Conservation (phyloP, 2,888 invertebrate species). For the Ceraclea dissimilis region DNA sequence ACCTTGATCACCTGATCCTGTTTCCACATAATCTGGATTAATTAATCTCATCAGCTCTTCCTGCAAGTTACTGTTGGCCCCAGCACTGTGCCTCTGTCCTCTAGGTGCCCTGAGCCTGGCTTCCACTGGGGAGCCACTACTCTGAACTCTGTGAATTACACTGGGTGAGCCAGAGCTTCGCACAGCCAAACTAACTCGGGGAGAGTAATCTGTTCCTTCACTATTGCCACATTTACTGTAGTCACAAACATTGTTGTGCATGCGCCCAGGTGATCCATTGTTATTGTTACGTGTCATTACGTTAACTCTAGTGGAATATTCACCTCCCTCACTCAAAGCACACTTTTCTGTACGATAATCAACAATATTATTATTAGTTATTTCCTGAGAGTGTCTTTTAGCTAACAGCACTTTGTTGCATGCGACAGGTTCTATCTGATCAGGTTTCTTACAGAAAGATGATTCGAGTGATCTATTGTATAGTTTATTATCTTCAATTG, state of each 20-base stretch:
- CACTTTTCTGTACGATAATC: conserved; percentile 19
- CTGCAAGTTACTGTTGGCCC: conserved; percentile 54
- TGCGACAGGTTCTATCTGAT: background rate
- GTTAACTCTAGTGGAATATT: background rate
- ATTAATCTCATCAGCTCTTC: conserved; percentile 83
- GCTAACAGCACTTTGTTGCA: conserved; percentile 10
- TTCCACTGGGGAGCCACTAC: conserved; percentile 29
- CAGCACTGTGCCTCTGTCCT: conserved; percentile 28
- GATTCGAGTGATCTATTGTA: conserved; percentile 17
- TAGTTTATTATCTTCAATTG: conserved; percentile 1
- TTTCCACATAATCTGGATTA: conserved; percentile 62
- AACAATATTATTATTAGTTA: conserved; percentile 7
- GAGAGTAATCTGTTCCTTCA: background rate
- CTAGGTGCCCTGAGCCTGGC: conserved; percentile 33
- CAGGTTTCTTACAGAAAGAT: conserved; percentile 12
- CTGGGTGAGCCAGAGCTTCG: conserved; percentile 8
- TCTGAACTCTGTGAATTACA: background rate
- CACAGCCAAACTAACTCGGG: background rate
- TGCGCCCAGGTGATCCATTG: background rate
- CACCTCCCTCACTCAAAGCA: background rate
- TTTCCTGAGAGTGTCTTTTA: conserved; percentile 21
- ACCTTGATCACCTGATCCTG: conserved; percentile 41
- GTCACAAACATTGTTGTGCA: background rate
- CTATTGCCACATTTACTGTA: background rate
- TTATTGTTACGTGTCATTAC: background rate